These are phyloP conservation scores for Shinisaurus crocodilurus DNA, from an alignment of 2,113 vertebrate genomes.

Conservation along the genomic window DNA sequence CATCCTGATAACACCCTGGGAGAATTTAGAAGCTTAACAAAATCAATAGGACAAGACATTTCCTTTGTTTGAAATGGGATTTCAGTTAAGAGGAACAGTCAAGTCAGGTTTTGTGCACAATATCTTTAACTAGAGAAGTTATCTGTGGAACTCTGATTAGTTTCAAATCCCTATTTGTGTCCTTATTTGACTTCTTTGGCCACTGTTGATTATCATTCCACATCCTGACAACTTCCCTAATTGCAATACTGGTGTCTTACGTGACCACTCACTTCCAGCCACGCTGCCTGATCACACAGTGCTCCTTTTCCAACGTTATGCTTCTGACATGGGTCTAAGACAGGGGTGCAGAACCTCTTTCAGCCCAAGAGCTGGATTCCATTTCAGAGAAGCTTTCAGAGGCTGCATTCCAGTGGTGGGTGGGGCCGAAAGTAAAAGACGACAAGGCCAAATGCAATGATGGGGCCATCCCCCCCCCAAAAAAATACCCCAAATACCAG, in stretches of 20 bases:
- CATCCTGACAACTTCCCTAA: neutral
- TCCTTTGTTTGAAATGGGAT: conserved; percentile 35
- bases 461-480: too few relatives aligned
- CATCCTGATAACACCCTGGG: conserved; percentile 37
- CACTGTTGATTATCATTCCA: neutral
- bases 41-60: conserved; percentile 58
- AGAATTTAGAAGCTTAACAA: conserved; percentile 45
- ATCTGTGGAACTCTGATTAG: conserved; percentile 37
- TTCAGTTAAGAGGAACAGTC: conserved; percentile 55
- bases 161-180: conserved; percentile 22
- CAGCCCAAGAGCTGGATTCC: too few relatives aligned
- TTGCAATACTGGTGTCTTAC: too few relatives aligned
- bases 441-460: too few relatives aligned
- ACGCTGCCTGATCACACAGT: neutral
- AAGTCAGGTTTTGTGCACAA: conserved; percentile 35
- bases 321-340: neutral
- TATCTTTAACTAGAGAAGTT: conserved; percentile 20
- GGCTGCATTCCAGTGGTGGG: too few relatives aligned
- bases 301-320: neutral
- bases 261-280: neutral
- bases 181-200: conserved; percentile 40
- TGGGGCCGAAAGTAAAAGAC: too few relatives aligned
- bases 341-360: too few relatives aligned
- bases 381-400: too few relatives aligned
- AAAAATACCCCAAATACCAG: too few relatives aligned